These are phyloP conservation scores for Coelopa pilipes DNA, from an alignment of 2,888 invertebrate species.

Conservation along the genomic window DNA sequence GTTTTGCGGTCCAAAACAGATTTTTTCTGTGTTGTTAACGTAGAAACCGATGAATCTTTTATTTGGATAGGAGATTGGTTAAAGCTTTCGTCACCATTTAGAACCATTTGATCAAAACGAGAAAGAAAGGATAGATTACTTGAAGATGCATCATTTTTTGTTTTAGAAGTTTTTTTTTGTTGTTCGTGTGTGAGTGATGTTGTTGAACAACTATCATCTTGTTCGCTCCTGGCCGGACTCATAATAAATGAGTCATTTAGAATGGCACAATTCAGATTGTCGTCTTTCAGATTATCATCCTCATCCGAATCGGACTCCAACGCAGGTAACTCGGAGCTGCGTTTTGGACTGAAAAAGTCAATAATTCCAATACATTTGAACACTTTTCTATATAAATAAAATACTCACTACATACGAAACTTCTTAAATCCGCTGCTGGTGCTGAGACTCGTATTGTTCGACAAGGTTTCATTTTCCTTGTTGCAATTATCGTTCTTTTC, in stretches of 20 bases:
- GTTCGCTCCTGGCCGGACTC: constrained; percentile 56
- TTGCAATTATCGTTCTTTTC: constrained; percentile 37
- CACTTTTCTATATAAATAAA: neutral
- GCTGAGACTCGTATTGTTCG: constrained; percentile 26
- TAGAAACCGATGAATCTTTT: neutral
- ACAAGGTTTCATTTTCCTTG: constrained; percentile 48
- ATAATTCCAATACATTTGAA: neutral
- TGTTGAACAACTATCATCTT: constrained; percentile 23
- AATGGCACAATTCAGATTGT: constrained; percentile 63
- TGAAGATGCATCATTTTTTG: neutral
- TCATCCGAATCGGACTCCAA: constrained; percentile 62
- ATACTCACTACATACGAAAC: constrained; percentile 50
- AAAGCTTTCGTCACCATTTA: constrained; percentile 43
- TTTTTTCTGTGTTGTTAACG: neutral
- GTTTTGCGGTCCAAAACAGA: neutral
- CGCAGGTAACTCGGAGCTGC: constrained; percentile 60
- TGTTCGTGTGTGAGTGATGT: constrained; percentile 16
- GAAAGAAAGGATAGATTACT: constrained; percentile 55
- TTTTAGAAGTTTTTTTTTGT: neutral
- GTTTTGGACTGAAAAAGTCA: constrained; percentile 53
- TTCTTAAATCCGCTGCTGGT: constrained; percentile 38
- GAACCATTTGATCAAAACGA: constrained; percentile 56
- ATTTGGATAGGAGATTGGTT: constrained; percentile 10
- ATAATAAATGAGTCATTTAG: constrained; percentile 63
- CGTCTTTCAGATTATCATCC: constrained; percentile 47